Percentiles rank a stretch among this genome's conserved stretches.
These are phyloP conservation scores for Drosophila gunungcola DNA, from an alignment of 1,140 invertebrate species.

Conservation along the genomic window DNA sequence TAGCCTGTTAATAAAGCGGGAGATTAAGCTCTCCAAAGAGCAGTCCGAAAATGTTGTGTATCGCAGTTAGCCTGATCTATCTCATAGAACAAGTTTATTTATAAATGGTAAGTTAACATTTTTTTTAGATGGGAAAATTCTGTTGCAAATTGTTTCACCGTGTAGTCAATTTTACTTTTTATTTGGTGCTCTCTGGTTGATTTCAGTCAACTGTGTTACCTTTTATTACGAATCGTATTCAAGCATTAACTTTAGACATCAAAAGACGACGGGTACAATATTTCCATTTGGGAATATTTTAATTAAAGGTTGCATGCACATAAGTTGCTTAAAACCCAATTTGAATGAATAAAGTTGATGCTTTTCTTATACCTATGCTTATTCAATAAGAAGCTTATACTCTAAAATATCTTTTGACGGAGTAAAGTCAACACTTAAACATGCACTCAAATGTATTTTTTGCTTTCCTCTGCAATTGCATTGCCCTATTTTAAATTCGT, in stretches of 20 bases:
- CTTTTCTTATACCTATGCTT: not conserved
- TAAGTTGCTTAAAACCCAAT: slow-evolving; percentile 1
- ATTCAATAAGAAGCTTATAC: slow-evolving; percentile 4
- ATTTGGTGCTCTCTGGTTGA: slow-evolving; percentile 44
- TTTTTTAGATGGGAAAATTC: not conserved
- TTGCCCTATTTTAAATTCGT: slow-evolving; percentile 32
- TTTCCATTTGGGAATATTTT: not conserved
- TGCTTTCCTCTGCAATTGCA: slow-evolving; percentile 13
- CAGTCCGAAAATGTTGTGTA: slow-evolving; percentile 25
- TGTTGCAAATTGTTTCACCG: not conserved
- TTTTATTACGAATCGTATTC: not conserved
- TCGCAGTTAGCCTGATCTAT: slow-evolving; percentile 29
- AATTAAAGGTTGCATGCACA: not conserved
- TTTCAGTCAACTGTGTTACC: not conserved
- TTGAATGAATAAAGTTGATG: not conserved
- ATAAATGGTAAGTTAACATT: slow-evolving; percentile 7
- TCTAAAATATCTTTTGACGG: not conserved
- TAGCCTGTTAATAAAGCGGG: not conserved
- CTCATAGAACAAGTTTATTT: slow-evolving; percentile 24
- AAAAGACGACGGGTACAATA: slow-evolving; percentile 34
- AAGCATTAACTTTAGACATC: slow-evolving; percentile 25
- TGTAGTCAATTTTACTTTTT: slow-evolving; percentile 9
- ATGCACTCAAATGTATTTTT: not conserved
- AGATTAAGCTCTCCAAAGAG: slow-evolving; percentile 11
- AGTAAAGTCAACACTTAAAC: not conserved